Base-by-base conservation (phyloP, 2,888 invertebrate species). In the Pelosia muscerda region DNA sequence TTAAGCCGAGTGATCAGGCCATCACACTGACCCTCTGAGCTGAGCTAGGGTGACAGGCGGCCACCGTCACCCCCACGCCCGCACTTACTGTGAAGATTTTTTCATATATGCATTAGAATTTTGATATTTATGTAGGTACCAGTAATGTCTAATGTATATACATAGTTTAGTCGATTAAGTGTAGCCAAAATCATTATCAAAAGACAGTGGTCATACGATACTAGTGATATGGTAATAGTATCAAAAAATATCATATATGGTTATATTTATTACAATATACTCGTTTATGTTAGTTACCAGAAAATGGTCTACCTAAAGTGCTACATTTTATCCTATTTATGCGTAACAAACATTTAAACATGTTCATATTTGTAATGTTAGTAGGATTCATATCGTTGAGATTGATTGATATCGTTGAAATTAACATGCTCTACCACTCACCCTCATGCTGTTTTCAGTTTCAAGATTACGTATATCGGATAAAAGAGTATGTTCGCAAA, bases 401-500 rank as follows among this genome's bases (percentile, higher is more conserved):
- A 9, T 8, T 49, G 49, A 8, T n/a, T n/a, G n/a, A n/a, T n/a
- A n/a, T n/a, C n/a, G n/a, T n/a, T n/a, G n/a, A n/a, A 49, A n/a
- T n/a, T n/a, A n/a, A 49, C 49, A n/a, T 49, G n/a, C n/a, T 49
- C 9, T n/a, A 49, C 49, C 49, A 19, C 73, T 63, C 68, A 54
- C 11, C 23, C 25, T 19, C 10, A n/a, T 28, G 55, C 1, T 13
- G 13, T 25, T 8, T 15, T n/a, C 57, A 57, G 9, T 75, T 78
- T 77, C 76, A 71, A 73, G 69, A 71, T 61, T 73, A 70, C 67
- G 73, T 78, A 79, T 82, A 83, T 82, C 83, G 79, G 82, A 84
- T 86, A 84, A 83, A 86, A 77, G 77, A 83, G 81, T 80, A 70
- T 84, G 84, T 86, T 86, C 82, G 81, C 86, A 84, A 86, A 84